Base-by-base conservation (phyloP, 2,797 vertebrate species). In the Chromis chromis region DNA sequence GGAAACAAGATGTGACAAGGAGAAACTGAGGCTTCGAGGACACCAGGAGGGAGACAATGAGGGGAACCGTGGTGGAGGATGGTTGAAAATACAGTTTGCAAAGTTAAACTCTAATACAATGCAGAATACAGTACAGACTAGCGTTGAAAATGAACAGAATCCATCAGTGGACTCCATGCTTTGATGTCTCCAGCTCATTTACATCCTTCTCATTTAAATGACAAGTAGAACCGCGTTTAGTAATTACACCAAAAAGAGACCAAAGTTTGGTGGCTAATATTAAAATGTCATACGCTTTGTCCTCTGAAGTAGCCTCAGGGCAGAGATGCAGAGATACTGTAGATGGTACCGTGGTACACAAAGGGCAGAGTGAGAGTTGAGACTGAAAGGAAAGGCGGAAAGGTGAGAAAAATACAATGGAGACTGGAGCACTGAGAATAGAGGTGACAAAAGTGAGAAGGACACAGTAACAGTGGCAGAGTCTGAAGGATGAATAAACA, bases 1-100 rank as follows among this genome's bases (percentile, higher is more conserved):
- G 10, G 76, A 74, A 78, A 87, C 68, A 49, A 71, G 79, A 86
- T 72, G 68, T 81, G 72, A 76, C 81, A 66, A 63, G 63, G 56
- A 11, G 74, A 68, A 78, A 71, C 33, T 0, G 62, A 69, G 33
- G 72, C 84, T 80, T 64, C 25, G 66, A 78, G 76, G 65, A 78
- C 81, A 69, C 14, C 28, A 46, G 50, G 59, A 64, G 33, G 44
- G 70, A 75, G 65, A 74, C 53, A 22, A 54, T 55, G 59, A 14
- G 21, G 50, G 19, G 21, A 74, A 22, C 13, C 17, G 7, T 5
- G 40, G 54, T 17, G 54, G 22, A 54, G 28, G 46, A 50, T 31
- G 9, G 69, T 13, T 2, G 24, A 36, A 36, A 61, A 76, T 61
- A 36, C 52, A 19, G 70, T 65, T 69, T 40, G 54, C 53, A 57